Base-by-base conservation (phyloP, 1,140 invertebrate species). In the Trachymyrmex septentrionalis region DNA sequence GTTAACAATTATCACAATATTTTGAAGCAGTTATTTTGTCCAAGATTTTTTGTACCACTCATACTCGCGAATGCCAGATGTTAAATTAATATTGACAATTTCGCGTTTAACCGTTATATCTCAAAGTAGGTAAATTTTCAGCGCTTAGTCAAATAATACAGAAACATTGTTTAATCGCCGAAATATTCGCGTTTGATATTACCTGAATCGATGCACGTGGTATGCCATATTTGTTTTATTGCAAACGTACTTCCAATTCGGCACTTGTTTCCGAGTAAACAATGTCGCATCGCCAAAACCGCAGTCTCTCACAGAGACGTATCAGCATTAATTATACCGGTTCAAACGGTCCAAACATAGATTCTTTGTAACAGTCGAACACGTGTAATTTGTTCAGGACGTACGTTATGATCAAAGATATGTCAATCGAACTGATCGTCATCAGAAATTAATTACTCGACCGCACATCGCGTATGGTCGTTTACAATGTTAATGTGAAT, bases 361-460 rank as follows among this genome's bases (percentile, higher is more conserved):
- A 44, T 84, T 84, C 80, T 84, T 84, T 84, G 80, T 73, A 73
- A 82, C 66, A 73, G 38, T 63, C 24, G 27, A 73, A 75, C 80
- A 57, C n/a, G 9, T 50, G 80, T 75, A 84, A 78, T 85, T 85
- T 78, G 63, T 61, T 66, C 73, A 78, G 82, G 34, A 64, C 44
- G 27, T 76, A 16, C 10, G 82, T 85, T 50, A 85, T 48, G 50
- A 24, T 85, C 82, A 85, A 85, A 85, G 82, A 73, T 78, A 55
- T 67, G 82, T 85, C 82, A 85, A 66, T 50, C 30, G 24, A 2
- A 34, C 44, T 30, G 50, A 85, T 66, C 82, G 82, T 78, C 71
- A 85, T 78, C 53, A 61, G 72, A 85, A 85, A 85, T 85, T 85
- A 85, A 85, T 85, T 85, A 78, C 73, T 78, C 48, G 61, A 78